Percentiles rank a stretch among this genome's conserved stretches.
These are phyloP conservation scores for Pachyrhynchus sulphureomaculatus DNA, from an alignment of 1,140 invertebrate species.

Conservation along the genomic window DNA sequence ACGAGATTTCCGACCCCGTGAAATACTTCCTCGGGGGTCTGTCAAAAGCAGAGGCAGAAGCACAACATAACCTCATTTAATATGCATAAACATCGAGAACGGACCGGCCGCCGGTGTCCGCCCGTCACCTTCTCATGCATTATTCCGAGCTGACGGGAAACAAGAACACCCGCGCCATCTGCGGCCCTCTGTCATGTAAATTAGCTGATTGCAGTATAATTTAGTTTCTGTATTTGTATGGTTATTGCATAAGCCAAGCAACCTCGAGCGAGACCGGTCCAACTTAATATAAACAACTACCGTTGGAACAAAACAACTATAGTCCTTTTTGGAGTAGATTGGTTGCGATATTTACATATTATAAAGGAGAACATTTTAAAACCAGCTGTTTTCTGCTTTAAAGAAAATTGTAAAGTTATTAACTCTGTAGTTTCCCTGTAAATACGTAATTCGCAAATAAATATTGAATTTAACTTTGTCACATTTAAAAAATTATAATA, in stretches of 20 bases:
- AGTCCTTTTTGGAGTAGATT: neutral
- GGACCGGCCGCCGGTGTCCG: conserved; percentile 30
- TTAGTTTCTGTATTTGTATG: conserved; percentile 42
- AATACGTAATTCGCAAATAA: too few relatives aligned
- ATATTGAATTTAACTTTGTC: too few relatives aligned
- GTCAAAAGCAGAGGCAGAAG: conserved; percentile 31
- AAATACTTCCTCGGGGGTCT: conserved; percentile 4
- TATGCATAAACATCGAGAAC: conserved; percentile 39
- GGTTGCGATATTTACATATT: conserved; percentile 16
- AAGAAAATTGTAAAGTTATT: too few relatives aligned
- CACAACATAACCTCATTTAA: conserved; percentile 33
- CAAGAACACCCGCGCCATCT: conserved; percentile 36
- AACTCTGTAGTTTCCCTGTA: too few relatives aligned
- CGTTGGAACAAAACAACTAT: conserved; percentile 11
- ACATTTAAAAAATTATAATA: too few relatives aligned
- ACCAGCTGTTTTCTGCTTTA: too few relatives aligned
- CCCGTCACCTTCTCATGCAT: conserved; percentile 39
- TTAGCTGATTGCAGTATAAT: conserved; percentile 41
- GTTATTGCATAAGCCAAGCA: conserved; percentile 34
- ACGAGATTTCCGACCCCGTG: neutral
- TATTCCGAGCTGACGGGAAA: conserved; percentile 33
- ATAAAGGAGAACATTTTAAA: too few relatives aligned
- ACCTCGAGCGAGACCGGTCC: conserved; percentile 5
- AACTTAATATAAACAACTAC: conserved; percentile 24
- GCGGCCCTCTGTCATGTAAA: conserved; percentile 40